Evolutionary conservation across 92 coral and sea anemone genomes (phyloP).

Genomic region (Porites lobata): DNA sequence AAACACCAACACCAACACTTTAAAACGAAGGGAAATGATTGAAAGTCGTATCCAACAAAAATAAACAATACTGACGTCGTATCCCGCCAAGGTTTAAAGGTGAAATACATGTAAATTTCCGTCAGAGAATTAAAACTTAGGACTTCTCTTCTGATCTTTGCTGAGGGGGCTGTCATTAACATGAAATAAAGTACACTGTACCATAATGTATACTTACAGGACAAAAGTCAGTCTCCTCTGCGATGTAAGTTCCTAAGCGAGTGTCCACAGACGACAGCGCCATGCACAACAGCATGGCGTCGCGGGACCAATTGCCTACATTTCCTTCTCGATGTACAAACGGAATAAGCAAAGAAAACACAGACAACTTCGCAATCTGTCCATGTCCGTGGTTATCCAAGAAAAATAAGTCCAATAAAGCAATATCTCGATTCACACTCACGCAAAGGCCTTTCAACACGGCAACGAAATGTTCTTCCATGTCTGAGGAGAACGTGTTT

Average conservation of each 20-base stretch:
- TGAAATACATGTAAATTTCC: not conserved
- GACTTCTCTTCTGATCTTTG: not conserved
- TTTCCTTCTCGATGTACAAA: slow-evolving; percentile 95
- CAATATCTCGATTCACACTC: slow-evolving; percentile 93
- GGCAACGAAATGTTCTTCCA: slow-evolving; percentile 92
- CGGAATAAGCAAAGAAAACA: slow-evolving; percentile 93
- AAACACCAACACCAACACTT: too few relatives aligned
- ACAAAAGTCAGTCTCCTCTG: slow-evolving; percentile 95
- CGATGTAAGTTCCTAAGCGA: slow-evolving; percentile 87
- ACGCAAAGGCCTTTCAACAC: slow-evolving; percentile 95
- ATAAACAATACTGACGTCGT: slow-evolving; percentile 7
- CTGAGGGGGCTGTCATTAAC: not conserved
- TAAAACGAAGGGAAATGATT: too few relatives aligned
- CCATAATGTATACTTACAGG: slow-evolving; percentile 82
- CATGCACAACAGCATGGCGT: slow-evolving; percentile 94
- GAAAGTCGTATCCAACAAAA: slow-evolving; percentile 15
- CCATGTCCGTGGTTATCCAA: slow-evolving; percentile 82
- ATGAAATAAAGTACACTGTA: not conserved
- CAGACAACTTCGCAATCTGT: slow-evolving; percentile 85
- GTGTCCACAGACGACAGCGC: slow-evolving; percentile 94
- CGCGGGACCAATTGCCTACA: slow-evolving; percentile 94
- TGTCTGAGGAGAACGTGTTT: slow-evolving; percentile 79
- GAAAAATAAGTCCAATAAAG: slow-evolving; percentile 90
- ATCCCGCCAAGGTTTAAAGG: slow-evolving; percentile 29
- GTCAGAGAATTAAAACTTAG: not conserved